Percentiles rank a stretch among this genome's conserved stretches.
These are phyloP conservation scores for Grammomys surdaster DNA, from an alignment of 2,113 vertebrate genomes.

Conservation along the genomic window DNA sequence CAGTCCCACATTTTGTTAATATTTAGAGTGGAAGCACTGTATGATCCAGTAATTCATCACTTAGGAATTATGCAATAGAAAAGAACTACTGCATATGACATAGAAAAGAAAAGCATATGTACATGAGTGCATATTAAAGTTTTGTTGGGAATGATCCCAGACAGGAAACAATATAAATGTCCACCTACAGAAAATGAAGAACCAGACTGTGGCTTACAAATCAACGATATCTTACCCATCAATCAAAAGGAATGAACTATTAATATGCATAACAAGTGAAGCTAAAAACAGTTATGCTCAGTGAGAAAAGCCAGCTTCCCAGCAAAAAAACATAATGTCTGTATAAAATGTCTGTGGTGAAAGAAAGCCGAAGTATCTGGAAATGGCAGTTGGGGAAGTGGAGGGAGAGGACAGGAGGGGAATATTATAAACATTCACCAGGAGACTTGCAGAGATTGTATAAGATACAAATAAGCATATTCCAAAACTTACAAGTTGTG, in stretches of 20 bases:
- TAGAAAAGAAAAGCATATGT: background rate
- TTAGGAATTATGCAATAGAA: background rate
- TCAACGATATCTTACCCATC: background rate
- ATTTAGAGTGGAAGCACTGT: background rate
- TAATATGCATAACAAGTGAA: background rate
- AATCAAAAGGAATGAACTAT: background rate
- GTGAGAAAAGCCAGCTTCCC: background rate
- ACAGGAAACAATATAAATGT: background rate
- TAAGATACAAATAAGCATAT: background rate
- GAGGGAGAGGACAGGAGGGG: background rate
- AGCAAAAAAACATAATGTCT: background rate
- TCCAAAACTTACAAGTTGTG: conserved; percentile 30
- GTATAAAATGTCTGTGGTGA: background rate
- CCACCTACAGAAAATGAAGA: background rate
- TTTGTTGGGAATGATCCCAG: no score
- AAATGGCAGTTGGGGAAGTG: background rate
- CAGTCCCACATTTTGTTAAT: background rate
- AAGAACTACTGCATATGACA: background rate
- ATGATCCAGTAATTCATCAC: background rate
- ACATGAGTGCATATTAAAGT: no score
- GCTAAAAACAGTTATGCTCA: background rate
- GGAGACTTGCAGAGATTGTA: background rate
- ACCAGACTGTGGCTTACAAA: background rate
- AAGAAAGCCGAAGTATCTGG: background rate
- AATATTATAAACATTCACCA: background rate